phyloP scores from a whole-genome alignment of 2,113 vertebrate species.

The Phalacrocorax aristotelis region DNA sequence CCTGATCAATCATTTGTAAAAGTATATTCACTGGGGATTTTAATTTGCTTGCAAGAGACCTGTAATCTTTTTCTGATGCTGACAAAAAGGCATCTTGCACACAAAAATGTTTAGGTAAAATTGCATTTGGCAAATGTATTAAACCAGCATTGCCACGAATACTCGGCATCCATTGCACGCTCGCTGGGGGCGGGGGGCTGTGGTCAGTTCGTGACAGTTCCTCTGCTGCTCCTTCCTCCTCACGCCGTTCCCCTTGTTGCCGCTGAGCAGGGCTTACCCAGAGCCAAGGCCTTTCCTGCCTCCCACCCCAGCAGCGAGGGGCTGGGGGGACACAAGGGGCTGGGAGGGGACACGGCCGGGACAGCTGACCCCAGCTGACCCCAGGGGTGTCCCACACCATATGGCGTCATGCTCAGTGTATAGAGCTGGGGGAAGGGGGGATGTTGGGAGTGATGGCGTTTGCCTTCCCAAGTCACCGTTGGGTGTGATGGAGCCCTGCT shows the following conservation, averaged over 20 bases:
- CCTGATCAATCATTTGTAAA: neutral
- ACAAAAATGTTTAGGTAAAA: constrained; percentile 19
- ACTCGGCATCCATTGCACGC: neutral
- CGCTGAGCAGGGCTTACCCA: too few species aligned
- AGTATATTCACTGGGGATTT: neutral
- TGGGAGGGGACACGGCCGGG: too few species aligned
- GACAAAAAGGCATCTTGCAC: neutral
- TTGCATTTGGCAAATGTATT: neutral
- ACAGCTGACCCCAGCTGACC: too few species aligned
- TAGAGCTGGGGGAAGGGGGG: too few species aligned
- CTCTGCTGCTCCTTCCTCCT: neutral
- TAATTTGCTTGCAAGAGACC: neutral
- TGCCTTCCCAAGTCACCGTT: too few species aligned
- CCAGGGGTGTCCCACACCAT: too few species aligned
- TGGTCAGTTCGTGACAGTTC: neutral
- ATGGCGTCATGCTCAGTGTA: too few species aligned
- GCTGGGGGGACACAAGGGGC: too few species aligned
- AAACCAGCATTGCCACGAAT: neutral
- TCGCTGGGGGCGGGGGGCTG: neutral
- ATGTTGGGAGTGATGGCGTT: too few species aligned
- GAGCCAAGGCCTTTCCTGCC: too few species aligned
- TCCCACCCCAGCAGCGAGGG: too few species aligned
- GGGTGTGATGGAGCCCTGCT: too few species aligned
- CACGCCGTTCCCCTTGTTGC: neutral
- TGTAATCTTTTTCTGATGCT: neutral